Evolutionary conservation across 2,888 invertebrate species (phyloP).

Genomic region (Oscheius sp.): DNA sequence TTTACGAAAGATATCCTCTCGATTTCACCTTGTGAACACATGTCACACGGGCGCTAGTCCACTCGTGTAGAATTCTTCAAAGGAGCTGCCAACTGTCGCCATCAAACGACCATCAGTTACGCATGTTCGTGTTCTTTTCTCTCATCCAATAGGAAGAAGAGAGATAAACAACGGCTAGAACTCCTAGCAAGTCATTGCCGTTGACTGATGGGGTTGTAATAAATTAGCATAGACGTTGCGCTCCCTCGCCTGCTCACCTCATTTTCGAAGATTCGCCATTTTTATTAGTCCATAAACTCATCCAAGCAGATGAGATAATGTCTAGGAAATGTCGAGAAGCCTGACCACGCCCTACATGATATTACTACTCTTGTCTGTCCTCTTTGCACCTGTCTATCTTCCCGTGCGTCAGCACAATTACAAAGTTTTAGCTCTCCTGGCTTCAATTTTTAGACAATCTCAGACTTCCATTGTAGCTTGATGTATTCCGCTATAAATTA

Average conservation of each 20-base stretch:
- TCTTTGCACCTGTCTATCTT: slow-evolving; percentile 20
- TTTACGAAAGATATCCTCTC: slow-evolving; percentile 19
- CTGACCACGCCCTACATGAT: neutral
- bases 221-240: slow-evolving; percentile 25
- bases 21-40: slow-evolving; percentile 16
- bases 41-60: slow-evolving; percentile 19
- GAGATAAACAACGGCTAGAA: neutral
- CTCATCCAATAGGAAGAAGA: neutral
- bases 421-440: slow-evolving; percentile 16
- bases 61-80: slow-evolving; percentile 8
- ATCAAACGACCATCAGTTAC: slow-evolving; percentile 16
- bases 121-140: neutral
- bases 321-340: neutral
- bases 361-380: slow-evolving; percentile 14
- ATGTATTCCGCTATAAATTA: slow-evolving; percentile 30
- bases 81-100: slow-evolving; percentile 18
- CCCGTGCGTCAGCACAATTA: slow-evolving; percentile 20
- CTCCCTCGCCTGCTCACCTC: slow-evolving; percentile 2
- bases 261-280: no score
- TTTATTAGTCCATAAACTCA: no score
- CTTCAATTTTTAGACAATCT: neutral
- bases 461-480: slow-evolving; percentile 17
- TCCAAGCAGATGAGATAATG: neutral
- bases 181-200: slow-evolving; percentile 2
- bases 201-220: slow-evolving; percentile 30